Conservation (phyloP, 2,797 vertebrate species). For the Arctocebus calabarensis region DNA sequence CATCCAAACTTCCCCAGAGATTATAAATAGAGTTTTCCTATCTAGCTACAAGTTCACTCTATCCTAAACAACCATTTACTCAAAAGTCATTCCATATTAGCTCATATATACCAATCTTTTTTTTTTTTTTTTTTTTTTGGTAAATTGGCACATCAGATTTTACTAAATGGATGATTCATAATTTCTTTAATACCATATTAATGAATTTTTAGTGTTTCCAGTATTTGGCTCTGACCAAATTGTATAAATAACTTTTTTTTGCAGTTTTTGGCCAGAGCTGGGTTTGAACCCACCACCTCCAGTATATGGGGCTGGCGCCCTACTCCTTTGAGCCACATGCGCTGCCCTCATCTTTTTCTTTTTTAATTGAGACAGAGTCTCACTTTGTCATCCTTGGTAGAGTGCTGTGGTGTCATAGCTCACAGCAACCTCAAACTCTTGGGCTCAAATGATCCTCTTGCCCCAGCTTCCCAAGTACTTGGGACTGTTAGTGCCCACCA, state of each 20-base stretch:
- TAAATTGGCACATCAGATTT: background rate
- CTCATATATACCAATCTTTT: background rate
- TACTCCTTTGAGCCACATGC: no score
- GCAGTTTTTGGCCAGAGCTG: no score
- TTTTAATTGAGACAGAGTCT: no score
- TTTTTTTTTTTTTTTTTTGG: background rate
- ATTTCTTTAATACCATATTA: background rate
- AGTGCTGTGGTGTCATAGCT: no score
- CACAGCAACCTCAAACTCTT: no score
- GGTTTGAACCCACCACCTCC: no score
- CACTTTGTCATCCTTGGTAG: no score
- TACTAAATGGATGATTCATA: background rate
- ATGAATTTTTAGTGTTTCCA: background rate
- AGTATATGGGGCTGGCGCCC: no score
- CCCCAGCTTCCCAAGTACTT: no score
- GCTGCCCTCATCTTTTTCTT: no score
- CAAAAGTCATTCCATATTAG: background rate
- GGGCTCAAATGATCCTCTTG: no score
- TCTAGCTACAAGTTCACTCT: background rate
- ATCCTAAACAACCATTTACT: background rate
- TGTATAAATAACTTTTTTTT: background rate
- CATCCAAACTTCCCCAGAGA: background rate
- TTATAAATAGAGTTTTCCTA: background rate
- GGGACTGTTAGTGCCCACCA: no score
- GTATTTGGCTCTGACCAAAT: background rate